These are phyloP conservation scores for Pinna nobilis DNA, from an alignment of 1,140 invertebrate genomes.

Conservation along the genomic window DNA sequence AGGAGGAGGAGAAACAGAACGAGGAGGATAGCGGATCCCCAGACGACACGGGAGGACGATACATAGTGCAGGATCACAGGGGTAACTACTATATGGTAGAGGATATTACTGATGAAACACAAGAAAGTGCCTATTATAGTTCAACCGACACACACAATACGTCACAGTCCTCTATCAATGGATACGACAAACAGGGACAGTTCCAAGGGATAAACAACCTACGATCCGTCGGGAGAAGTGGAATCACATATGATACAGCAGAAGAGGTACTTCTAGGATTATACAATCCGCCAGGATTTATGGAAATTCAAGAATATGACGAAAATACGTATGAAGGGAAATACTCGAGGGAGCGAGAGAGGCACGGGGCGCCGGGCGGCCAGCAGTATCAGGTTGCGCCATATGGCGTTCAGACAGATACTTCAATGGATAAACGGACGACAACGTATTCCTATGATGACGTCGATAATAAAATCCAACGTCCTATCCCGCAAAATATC, in stretches of 20 bases:
- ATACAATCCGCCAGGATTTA: conserved; percentile 27
- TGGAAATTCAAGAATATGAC: conserved; percentile 35
- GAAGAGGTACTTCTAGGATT: conserved; percentile 43
- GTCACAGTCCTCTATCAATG: too few species aligned
- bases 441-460: conserved; percentile 29
- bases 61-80: conserved; percentile 40
- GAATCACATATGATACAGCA: conserved; percentile 33
- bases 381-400: too few species aligned
- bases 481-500: conserved; percentile 9
- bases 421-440: conserved; percentile 22
- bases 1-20: conserved; percentile 34
- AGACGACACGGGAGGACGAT: too few species aligned
- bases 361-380: background rate
- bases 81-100: conserved; percentile 41
- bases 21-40: background rate
- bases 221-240: conserved; percentile 19
- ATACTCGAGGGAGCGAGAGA: conserved; percentile 20
- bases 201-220: conserved; percentile 38
- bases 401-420: conserved; percentile 33
- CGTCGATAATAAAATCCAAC: background rate
- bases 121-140: conserved; percentile 41
- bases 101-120: conserved; percentile 41
- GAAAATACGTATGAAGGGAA: conserved; percentile 17
- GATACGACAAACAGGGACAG: conserved; percentile 10
- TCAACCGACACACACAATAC: conserved; percentile 19